A percentile compares a stretch with the other conserved stretches of the same genome.
Evolutionary conservation across 2,113 vertebrate species (phyloP).

Genomic region (Haliaeetus leucogaster): DNA sequence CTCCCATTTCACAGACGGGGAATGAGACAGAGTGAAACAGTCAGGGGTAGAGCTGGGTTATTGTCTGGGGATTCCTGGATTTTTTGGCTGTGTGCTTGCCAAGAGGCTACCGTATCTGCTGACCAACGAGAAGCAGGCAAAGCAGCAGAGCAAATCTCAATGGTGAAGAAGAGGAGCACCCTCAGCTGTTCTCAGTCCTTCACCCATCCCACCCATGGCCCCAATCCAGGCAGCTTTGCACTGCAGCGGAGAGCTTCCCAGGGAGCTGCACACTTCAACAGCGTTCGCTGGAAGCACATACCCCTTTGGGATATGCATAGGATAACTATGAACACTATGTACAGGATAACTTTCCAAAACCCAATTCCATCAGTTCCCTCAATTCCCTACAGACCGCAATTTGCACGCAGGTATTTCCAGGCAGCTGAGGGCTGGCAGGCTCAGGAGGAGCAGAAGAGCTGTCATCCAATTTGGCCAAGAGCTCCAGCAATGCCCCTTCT

Average conservation of each 20-base stretch:
- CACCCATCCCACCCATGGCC: neutral
- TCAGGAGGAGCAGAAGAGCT: neutral
- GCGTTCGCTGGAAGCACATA: rapidly evolving
- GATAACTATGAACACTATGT: rapidly evolving
- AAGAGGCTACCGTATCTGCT: neutral
- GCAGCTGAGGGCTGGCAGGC: neutral
- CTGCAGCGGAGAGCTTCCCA: neutral
- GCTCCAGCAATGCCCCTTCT: neutral
- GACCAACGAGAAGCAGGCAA: neutral
- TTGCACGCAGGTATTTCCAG: neutral
- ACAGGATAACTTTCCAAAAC: neutral
- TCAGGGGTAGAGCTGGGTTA: neutral
- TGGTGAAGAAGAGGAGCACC: neutral
- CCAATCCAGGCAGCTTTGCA: neutral
- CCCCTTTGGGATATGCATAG: rapidly evolving
- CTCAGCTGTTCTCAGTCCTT: neutral
- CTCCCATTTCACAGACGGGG: neutral
- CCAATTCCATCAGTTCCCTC: neutral
- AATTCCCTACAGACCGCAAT: rapidly evolving
- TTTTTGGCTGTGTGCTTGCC: neutral
- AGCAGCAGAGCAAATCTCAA: neutral
- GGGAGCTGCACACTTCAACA: neutral
- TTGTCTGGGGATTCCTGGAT: neutral
- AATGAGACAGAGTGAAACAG: neutral
- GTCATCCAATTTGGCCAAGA: neutral